Base-by-base conservation (phyloP, 2,797 vertebrate genomes). In the Channa striata region DNA sequence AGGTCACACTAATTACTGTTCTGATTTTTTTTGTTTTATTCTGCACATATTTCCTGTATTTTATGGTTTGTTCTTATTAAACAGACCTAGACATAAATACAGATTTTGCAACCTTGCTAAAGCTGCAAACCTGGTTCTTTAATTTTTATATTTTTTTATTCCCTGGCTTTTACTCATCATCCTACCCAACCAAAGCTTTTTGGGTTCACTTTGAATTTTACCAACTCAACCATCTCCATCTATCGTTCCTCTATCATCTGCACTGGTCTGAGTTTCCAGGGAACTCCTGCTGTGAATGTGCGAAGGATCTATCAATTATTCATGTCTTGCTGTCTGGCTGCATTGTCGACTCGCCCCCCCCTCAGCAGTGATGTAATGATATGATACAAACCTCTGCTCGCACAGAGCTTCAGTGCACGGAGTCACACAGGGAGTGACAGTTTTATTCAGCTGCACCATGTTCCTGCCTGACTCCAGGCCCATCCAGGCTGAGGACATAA, bases 231-330 rank as follows among this genome's bases (percentile, higher is more conserved):
- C 40, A 0, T 51, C 42, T 21, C 72, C 62, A 66, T 77, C 52
- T 46, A 73, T 76, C 68, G 59, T 36, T 47, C 60, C 58, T 58
- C 48, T 17, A 62, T 81, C 75, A 47, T 34, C 60, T 59, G 1
- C 44, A 61, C 36, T n/a, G 14, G 44, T 64, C 71, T 59, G 68
- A 64, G 39, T 40, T 58, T 48, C 47, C 17, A 34, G 56, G 30
- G 60, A 46, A 33, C 73, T 69, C 66, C 77, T 65, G 61, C 72
- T 34, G 62, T 62, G 57, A 33, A 30, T 2, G 17, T 43, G 63
- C 37, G 58, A 72, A 56, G 57, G 54, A 69, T 16, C 8, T 61
- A 79, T 84, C 68, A 59, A 72, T 88, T 68, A 89, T 89, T 90
- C 65, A 83, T 37, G 68, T 74, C 59, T 73, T 64, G 69, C 78